Conservation (phyloP, 2,113 vertebrate genomes). For the Labeo catla region DNA sequence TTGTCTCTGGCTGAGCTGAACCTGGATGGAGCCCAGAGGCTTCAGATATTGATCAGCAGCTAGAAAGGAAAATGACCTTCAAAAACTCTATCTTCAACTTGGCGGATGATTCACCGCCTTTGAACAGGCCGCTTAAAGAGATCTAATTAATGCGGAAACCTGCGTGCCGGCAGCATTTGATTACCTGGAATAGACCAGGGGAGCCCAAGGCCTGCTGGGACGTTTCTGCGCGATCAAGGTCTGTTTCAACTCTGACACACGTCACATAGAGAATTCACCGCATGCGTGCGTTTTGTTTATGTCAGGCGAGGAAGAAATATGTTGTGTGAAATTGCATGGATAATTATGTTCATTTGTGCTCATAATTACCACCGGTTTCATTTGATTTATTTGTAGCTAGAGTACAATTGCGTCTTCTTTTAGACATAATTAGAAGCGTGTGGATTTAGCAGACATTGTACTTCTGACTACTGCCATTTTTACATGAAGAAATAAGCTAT, state of each 20-base stretch:
- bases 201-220: constrained; percentile 14
- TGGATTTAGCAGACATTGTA: background rate
- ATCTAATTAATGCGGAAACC: constrained; percentile 39
- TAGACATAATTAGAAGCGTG: background rate
- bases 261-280: background rate
- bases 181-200: constrained; percentile 10
- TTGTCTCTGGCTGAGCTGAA: constrained; percentile 9
- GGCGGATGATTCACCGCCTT: constrained; percentile 26
- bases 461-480: background rate
- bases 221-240: background rate
- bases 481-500: background rate
- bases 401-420: background rate
- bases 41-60: constrained; percentile 28
- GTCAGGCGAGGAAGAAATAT: background rate
- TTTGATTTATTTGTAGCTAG: constrained; percentile 2
- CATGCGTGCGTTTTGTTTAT: background rate
- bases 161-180: constrained; percentile 15
- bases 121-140: constrained; percentile 30
- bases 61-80: constrained; percentile 17
- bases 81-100: constrained; percentile 16
- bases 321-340: background rate
- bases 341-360: background rate
- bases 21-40: constrained; percentile 27
- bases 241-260: background rate
- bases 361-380: constrained; percentile 12